These are phyloP conservation scores for Dasyprocta punctata DNA, from an alignment of 2,113 vertebrate genomes.

Conservation along the genomic window DNA sequence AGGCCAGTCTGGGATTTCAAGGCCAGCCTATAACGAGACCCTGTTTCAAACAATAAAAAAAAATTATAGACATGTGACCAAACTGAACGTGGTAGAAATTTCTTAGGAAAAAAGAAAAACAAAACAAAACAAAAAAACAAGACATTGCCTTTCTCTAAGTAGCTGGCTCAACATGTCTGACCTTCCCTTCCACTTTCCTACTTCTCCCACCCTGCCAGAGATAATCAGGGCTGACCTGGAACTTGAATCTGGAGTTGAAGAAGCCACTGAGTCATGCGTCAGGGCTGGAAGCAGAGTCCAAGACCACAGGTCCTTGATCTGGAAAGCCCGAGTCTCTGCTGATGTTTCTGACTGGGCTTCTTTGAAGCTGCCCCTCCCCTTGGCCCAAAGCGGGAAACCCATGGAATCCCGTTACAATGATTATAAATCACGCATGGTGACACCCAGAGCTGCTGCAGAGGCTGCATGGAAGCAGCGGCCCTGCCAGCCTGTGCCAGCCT, in stretches of 20 bases:
- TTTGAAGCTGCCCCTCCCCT: not conserved
- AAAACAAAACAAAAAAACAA: not conserved
- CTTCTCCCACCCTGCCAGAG: not conserved
- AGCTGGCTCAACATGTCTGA: not conserved
- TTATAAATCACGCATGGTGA: not conserved
- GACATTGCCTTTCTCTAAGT: not conserved
- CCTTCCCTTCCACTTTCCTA: not conserved
- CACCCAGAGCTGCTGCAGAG: not conserved
- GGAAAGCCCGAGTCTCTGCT: not conserved
- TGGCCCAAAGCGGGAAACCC: not conserved
- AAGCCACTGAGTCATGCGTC: not conserved
- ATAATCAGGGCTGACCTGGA: not conserved
- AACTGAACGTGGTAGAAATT: not conserved
- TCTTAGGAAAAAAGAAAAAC: not conserved
- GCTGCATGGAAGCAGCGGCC: not conserved
- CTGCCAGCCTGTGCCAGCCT: not conserved
- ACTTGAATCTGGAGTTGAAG: constrained; percentile 38
- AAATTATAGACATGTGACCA: not conserved
- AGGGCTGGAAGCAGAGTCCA: not conserved
- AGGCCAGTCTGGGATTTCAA: not conserved
- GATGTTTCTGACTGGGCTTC: not conserved
- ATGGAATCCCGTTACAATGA: not conserved
- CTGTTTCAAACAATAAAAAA: not conserved
- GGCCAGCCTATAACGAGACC: not conserved
- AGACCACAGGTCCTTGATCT: not conserved